A percentile compares a stretch with the other conserved stretches of the same genome.
Conservation (phyloP, 2,888 invertebrate genomes). For the Eupithecia subfuscata region DNA sequence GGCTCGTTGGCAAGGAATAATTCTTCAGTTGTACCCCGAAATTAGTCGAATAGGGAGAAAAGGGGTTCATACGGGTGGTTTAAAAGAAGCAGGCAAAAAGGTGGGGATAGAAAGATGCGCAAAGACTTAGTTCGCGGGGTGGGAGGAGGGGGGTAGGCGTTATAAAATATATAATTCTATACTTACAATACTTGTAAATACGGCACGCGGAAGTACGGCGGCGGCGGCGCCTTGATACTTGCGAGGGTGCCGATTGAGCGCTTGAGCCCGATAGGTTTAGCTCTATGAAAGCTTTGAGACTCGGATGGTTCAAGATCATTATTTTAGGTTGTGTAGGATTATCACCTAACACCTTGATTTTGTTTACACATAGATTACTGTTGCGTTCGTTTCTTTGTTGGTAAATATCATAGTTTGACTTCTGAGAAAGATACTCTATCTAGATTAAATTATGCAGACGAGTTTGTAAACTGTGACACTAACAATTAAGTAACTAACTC, state of each 20-base stretch:
- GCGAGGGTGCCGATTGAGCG: slow-evolving; percentile 10
- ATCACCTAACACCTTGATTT: neutral
- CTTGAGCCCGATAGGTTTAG: neutral
- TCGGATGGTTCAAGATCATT: neutral
- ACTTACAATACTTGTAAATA: slow-evolving; percentile 85
- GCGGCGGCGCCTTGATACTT: slow-evolving; percentile 60
- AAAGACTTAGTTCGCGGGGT: slow-evolving; percentile 84
- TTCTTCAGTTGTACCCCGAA: slow-evolving; percentile 84
- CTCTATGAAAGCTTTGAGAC: neutral
- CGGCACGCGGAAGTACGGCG: slow-evolving; percentile 80
- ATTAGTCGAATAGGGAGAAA: slow-evolving; percentile 83
- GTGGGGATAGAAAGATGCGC: slow-evolving; percentile 84
- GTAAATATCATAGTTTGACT: neutral
- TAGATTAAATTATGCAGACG: neutral
- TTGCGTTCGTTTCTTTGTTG: neutral
- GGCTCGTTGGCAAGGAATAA: slow-evolving; percentile 76
- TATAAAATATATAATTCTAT: slow-evolving; percentile 85
- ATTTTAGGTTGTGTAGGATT: neutral
- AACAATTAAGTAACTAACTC: neutral
- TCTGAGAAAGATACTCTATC: neutral
- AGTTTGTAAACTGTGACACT: neutral
- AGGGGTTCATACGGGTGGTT: slow-evolving; percentile 84
- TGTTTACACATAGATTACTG: neutral
- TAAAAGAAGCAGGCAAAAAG: slow-evolving; percentile 84
- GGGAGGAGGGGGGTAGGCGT: slow-evolving; percentile 65